Evolutionary conservation across 2,888 invertebrate species (phyloP).

Genomic region (Hydriomena furcata): DNA sequence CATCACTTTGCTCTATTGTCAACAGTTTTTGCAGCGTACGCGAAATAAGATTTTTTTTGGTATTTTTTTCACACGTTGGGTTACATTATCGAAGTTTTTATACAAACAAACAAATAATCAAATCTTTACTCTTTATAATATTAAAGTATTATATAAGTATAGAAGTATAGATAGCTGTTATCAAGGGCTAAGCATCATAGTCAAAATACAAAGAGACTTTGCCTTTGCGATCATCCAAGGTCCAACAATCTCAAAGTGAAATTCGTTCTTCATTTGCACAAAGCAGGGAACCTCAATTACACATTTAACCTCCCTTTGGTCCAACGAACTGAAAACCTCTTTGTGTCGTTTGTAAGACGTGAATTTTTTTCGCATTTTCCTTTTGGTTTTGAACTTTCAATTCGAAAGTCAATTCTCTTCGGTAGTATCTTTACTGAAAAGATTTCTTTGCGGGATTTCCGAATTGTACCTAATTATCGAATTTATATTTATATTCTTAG

Average conservation of each 20-base stretch:
- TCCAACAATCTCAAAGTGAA: constrained; percentile 26
- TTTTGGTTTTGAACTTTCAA: constrained; percentile 4
- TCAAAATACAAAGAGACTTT: background rate
- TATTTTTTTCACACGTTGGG: no score
- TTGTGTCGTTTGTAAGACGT: constrained; percentile 34
- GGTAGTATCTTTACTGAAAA: no score
- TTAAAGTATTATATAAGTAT: no score
- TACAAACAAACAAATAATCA: no score
- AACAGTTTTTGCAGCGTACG: no score
- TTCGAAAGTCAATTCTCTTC: constrained; percentile 10
- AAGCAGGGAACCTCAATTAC: constrained; percentile 45
- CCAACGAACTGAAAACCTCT: constrained; percentile 31
- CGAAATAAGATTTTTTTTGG: no score
- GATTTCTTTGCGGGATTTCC: background rate
- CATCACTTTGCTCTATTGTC: no score
- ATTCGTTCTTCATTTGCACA: constrained; percentile 36
- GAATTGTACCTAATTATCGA: background rate
- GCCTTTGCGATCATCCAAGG: constrained; percentile 6
- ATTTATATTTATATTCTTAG: no score
- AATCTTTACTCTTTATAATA: no score
- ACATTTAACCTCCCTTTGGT: constrained; percentile 45
- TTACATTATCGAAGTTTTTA: no score
- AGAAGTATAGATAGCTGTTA: no score
- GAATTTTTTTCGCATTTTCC: constrained; percentile 25
- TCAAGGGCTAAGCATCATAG: no score